phyloP scores from a whole-genome alignment of 2,113 vertebrate species.

The Eleginops maclovinus region DNA sequence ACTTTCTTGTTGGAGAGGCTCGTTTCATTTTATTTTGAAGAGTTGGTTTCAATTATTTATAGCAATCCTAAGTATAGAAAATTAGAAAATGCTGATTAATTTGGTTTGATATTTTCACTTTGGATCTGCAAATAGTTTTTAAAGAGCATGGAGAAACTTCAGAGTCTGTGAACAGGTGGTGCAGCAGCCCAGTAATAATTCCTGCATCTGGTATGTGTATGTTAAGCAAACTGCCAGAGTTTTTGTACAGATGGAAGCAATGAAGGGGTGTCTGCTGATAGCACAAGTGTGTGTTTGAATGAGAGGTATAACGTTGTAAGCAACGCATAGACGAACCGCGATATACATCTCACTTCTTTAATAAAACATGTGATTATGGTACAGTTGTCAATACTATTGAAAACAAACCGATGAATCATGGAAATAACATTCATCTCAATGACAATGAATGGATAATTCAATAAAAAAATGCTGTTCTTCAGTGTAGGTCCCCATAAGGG shows the following conservation, averaged over 20 bases:
- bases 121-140: background rate
- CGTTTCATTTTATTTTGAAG: background rate
- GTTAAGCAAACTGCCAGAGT: conserved; percentile 66
- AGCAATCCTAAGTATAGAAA: background rate
- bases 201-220: conserved; percentile 64
- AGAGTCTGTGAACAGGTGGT: conserved; percentile 59
- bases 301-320: background rate
- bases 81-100: background rate
- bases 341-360: background rate
- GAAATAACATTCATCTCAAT: background rate
- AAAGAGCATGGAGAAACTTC: conserved; percentile 19
- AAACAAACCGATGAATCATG: background rate
- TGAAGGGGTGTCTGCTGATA: conserved; percentile 71
- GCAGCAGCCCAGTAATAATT: conserved; percentile 58
- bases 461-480: background rate
- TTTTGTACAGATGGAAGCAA: conserved; percentile 69
- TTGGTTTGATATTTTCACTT: too few species aligned
- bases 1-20: background rate
- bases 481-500: background rate
- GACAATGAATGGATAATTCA: background rate
- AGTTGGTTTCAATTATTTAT: background rate
- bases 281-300: conserved; percentile 34
- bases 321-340: background rate
- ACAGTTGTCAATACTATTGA: background rate
- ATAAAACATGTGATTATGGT: background rate